Base-by-base conservation (phyloP, 2,888 invertebrate genomes). In the Drosophila anomelani region DNA sequence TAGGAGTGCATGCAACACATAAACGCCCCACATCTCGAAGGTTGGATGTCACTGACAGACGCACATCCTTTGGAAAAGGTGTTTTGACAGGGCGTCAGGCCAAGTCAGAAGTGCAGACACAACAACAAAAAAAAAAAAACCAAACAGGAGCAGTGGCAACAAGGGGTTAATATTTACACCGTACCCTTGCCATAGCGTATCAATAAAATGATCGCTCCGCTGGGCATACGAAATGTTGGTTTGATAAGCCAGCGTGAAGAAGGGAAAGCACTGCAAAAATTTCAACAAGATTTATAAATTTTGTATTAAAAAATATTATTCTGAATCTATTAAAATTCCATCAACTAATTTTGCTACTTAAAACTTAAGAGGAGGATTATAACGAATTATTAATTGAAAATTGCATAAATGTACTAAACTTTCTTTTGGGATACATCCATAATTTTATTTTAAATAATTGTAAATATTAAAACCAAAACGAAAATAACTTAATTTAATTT, bases 131-230 rank as follows among this genome's bases (percentile, higher is more conserved):
- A 49, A 13, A 51, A 7, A 6, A 41, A 12, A 47, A 4, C 46
- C 15, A 54, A 41, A 2, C 60, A 57, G 75, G 23, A 62, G 55
- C 46, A 57, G 53, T 17, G 43, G 66, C 62, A 57, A 59, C 13
- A 76, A 79, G 79, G 87, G 89, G 77, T 85, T 77, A 77, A 77
- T 68, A 58, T 41, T 39, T 56, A 44, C 29, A 32, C 49, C 39
- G 32, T 55, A 62, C 56, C 56, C 38, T 69, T 46, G 59, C 55
- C 47, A 46, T 68, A 38, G 76, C 74, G 76, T 88, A 82, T 87
- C 85, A 88, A 87, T 89, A 89, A 81, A 85, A 80, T 88, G 60
- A 89, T 85, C 73, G 83, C 77, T 85, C 88, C 85, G 76, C 78
- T 80, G 86, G 85, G 89, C 87, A 85, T 81, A 75, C 58, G 68